Evolutionary conservation across 2,113 vertebrate genomes (phyloP).

Genomic region (Willisornis vidua): DNA sequence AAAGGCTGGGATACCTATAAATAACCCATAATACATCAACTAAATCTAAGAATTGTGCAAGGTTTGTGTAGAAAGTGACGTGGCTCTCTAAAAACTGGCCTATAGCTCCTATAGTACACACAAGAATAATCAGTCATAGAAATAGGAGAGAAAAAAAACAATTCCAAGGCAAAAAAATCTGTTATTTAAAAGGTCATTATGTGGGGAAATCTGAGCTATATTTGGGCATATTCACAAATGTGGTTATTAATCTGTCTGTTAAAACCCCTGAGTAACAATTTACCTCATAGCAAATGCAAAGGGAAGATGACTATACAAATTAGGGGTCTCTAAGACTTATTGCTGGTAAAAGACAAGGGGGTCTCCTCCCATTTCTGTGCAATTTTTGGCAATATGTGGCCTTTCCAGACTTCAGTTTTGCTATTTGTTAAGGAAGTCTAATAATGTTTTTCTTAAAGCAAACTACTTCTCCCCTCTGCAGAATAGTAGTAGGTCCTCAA

Average conservation of each 20-base stretch:
- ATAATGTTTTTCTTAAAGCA: not conserved
- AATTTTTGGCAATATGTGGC: not conserved
- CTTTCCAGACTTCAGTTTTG: conserved; percentile 2
- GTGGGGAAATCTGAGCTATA: not conserved
- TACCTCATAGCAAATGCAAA: not conserved
- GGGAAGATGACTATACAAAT: not conserved
- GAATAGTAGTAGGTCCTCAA: not conserved
- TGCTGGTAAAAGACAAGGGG: not conserved
- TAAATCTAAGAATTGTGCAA: not conserved
- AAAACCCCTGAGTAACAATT: not conserved
- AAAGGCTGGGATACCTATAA: not conserved
- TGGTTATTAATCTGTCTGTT: not conserved
- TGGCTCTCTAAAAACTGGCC: not conserved
- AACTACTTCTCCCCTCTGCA: not conserved
- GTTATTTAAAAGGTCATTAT: not conserved
- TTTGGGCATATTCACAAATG: not conserved
- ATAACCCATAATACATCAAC: not conserved
- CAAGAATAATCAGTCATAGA: not conserved
- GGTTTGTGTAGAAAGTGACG: not conserved
- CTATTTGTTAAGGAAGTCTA: not conserved
- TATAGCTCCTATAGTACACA: not conserved
- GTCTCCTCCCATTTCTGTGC: not conserved
- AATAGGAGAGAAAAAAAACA: not conserved
- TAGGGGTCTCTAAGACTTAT: not conserved
- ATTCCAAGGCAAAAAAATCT: not conserved